These are phyloP conservation scores for Plemyria rubiginata DNA, from an alignment of 2,888 invertebrate species.

Conservation along the genomic window DNA sequence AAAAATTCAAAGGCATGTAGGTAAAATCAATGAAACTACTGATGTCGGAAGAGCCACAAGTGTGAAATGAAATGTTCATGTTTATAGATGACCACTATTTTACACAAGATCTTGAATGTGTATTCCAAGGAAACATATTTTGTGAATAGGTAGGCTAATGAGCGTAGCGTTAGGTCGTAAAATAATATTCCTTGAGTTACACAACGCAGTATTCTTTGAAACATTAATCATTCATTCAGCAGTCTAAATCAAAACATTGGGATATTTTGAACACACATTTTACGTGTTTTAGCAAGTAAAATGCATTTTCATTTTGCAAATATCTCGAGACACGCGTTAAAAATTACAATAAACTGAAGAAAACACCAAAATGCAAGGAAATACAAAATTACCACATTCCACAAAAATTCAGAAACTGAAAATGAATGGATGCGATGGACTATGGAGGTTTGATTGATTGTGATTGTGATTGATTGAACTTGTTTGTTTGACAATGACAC, in stretches of 20 bases:
- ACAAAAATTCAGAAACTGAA: neutral
- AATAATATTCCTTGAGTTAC: constrained; percentile 32
- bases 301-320: constrained; percentile 22
- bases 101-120: neutral
- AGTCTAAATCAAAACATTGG: constrained; percentile 2
- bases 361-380: constrained; percentile 27
- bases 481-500: too few relatives aligned
- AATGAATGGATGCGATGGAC: too few relatives aligned
- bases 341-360: constrained; percentile 17
- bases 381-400: neutral
- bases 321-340: constrained; percentile 10
- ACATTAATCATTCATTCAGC: neutral
- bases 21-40: neutral
- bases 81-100: constrained; percentile 60
- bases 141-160: neutral
- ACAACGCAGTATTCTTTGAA: constrained; percentile 18
- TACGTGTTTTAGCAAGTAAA: constrained; percentile 32
- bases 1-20: neutral
- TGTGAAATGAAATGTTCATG: neutral
- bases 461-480: too few relatives aligned
- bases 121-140: constrained; percentile 32
- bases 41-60: neutral
- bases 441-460: too few relatives aligned
- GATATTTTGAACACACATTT: constrained; percentile 28
- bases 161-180: constrained; percentile 9